Conservation (phyloP, 2,888 invertebrate genomes). For the Meganola albula region DNA sequence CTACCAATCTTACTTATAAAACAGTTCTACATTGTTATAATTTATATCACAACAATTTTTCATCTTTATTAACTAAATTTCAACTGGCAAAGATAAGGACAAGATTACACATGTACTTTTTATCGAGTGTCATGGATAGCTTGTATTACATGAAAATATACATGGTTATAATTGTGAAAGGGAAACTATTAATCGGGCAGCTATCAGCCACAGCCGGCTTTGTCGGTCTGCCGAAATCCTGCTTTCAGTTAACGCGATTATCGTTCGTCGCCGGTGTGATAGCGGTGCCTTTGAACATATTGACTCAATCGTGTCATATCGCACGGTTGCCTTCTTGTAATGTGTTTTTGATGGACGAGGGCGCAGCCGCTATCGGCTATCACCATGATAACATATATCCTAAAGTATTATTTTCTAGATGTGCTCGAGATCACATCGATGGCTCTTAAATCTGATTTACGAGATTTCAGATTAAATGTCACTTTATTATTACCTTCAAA, state of each 20-base stretch:
- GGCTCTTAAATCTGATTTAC: conserved; percentile 27
- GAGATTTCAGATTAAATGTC: conserved; percentile 23
- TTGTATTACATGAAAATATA: conserved; percentile 53
- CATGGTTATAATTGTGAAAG: conserved; percentile 48
- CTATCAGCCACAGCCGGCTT: conserved; percentile 59
- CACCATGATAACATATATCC: conserved; percentile 36
- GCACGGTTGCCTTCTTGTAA: conserved; percentile 60
- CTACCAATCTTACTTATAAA: too few relatives aligned
- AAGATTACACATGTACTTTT: conserved; percentile 55
- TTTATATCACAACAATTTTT: too few relatives aligned
- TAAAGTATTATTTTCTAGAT: conserved; percentile 30
- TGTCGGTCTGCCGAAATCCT: conserved; percentile 73
- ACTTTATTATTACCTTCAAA: too few relatives aligned
- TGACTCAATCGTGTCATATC: conserved; percentile 56
- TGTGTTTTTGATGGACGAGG: conserved; percentile 68
- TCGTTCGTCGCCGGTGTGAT: conserved; percentile 56
- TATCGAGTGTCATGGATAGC: conserved; percentile 43
- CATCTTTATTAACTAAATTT: too few relatives aligned
- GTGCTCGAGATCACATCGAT: conserved; percentile 30
- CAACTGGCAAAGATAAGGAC: conserved; percentile 21
- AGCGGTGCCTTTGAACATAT: conserved; percentile 68
- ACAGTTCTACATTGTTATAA: too few relatives aligned
- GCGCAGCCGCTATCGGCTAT: conserved; percentile 53
- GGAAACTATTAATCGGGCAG: conserved; percentile 67
- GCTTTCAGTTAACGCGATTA: conserved; percentile 61